Base-by-base conservation (phyloP, 1,140 invertebrate genomes). In the Helicoverpa zea region DNA sequence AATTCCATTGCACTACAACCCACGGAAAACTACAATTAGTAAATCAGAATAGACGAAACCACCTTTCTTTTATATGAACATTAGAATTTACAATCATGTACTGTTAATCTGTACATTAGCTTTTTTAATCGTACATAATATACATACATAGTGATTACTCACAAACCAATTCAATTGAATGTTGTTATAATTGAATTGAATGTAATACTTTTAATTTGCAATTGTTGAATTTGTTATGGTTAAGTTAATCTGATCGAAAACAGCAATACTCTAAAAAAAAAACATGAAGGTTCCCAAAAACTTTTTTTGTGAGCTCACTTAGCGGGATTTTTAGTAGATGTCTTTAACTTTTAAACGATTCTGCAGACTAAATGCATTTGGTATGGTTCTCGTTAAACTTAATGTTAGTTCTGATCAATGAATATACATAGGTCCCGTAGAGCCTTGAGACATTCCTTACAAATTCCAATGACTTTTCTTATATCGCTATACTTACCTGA, bases 91-190 rank as follows among this genome's bases (percentile, higher is more conserved):
- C 13, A 43, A 0, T 12, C 29, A 29, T 29, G 58, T 59, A 59
- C 23, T 59, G 10, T 23, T 12, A 59, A 29, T 29, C 18, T 29
- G 12, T 59, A 59, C 18, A 12, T 59, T 11, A 16, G 29, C 29
- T 59, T 29, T 29, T 59, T 59, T 59, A 59, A 59, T 59, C 58
- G 29, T 29, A 59, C 58, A 59, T 59, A 29, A 14, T 9, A 23
- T 23, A 23, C 2, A 1, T 58, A 58, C 56, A 18, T 18, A 14
- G 2, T 58, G 56, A 23, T 23, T 10, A 12, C 10, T 58, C 9
- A 18, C 23, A 59, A 13, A 3, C 23, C n/a, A 59, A 12, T 18
- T 0, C 23, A 59, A 59, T 59, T 29, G 58, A 59, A 29, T 59
- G 58, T 12, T 13, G 11, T 23, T 29, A 29, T 59, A 12, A 29